Conservation (phyloP, 1,140 invertebrate genomes). For the Medauroidea extradentata region DNA sequence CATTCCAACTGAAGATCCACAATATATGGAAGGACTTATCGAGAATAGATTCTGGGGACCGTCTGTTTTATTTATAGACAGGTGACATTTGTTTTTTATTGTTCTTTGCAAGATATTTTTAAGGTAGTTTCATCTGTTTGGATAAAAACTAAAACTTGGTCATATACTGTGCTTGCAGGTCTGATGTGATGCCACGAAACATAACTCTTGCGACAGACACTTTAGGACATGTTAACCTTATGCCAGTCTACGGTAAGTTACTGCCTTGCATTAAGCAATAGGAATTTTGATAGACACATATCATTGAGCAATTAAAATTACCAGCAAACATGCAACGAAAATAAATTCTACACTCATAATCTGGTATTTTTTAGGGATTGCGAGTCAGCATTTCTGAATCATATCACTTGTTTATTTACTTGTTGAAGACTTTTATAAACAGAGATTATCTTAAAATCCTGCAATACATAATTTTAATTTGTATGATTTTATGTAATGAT, state of each 20-base stretch:
- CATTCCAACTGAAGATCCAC: slow-evolving; percentile 75
- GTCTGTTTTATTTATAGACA: slow-evolving; percentile 91
- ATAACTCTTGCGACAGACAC: slow-evolving; percentile 72
- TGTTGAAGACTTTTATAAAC: too few species aligned
- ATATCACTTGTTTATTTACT: too few species aligned
- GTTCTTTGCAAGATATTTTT: too few species aligned
- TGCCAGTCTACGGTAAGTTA: slow-evolving; percentile 83
- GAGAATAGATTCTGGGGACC: slow-evolving; percentile 88
- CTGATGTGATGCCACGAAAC: slow-evolving; percentile 82
- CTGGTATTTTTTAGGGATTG: too few species aligned
- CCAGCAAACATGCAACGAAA: too few species aligned
- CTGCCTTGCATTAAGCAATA: background rate
- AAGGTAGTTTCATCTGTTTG: too few species aligned
- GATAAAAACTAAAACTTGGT: too few species aligned
- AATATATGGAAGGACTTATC: slow-evolving; percentile 75
- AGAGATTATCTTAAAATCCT: too few species aligned
- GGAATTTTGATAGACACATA: background rate
- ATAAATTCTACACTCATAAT: too few species aligned
- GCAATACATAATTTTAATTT: too few species aligned
- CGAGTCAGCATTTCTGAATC: too few species aligned
- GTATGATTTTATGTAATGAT: too few species aligned
- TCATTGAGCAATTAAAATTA: background rate
- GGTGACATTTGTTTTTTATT: slow-evolving; percentile 52
- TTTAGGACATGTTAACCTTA: slow-evolving; percentile 83
- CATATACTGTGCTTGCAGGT: slow-evolving; percentile 53